Evolutionary conservation across 2,888 invertebrate species (phyloP), one percentile per base, ranked within the genome.

Genomic region (Andrena dorsata): DNA sequence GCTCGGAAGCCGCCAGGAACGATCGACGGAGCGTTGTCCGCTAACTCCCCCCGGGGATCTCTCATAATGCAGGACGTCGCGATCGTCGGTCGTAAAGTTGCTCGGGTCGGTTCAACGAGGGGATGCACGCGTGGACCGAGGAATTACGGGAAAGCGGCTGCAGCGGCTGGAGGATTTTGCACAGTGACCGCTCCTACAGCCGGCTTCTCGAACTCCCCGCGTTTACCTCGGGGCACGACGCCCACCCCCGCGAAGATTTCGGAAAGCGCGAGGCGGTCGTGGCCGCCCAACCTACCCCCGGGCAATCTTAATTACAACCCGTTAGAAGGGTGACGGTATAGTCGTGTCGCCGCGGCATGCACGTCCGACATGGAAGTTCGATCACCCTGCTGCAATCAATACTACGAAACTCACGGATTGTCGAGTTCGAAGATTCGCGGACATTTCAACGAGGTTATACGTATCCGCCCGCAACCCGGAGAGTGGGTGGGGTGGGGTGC

Each of bases 371-470:
- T 76, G 74, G 76, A 80, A 82, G 82, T 90, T 85, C 86, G 86
- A 89, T 87, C 86, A 83, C 77, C 82, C 73, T 66, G 76, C 82
- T 76, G 75, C 81, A 66, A 85, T 74, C 78, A 73, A 72, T 81
- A 81, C 66, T 58, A 82, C 75, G 81, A 81, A 83, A 84, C 70
- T 75, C 60, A 64, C 76, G 65, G 66, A 72, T 84, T 86, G 85
- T 82, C 86, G 85, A 80, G 86, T 72, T 32, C 80, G 79, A 86
- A 78, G 84, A 84, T 88, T 84, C 76, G 76, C 82, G 85, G 79
- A 82, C 84, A 74, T 79, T 88, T 83, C 72, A 68, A 77, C 69
- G 83, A 66, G 69, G 77, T 86, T 88, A 78, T 80, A 71, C 82
- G 35, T 76, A 76, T 75, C 74, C 76, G 84, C 65, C 74, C 79